Percentiles rank a stretch among this genome's conserved stretches.
phyloP scores from a whole-genome alignment of 2,797 vertebrate species.

The Falco peregrinus region DNA sequence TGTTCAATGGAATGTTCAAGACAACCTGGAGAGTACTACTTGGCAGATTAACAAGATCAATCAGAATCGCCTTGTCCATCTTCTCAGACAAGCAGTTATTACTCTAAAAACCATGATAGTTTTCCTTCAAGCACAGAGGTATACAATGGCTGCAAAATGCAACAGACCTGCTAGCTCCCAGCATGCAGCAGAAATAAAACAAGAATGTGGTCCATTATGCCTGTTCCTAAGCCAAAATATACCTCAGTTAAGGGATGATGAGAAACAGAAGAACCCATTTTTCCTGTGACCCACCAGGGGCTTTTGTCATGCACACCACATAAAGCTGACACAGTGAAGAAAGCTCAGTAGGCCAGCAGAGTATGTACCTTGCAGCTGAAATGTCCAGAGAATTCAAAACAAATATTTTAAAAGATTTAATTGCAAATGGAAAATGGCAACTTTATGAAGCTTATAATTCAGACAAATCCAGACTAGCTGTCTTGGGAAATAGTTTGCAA shows the following conservation, averaged over 20 bases:
- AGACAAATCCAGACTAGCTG: not conserved
- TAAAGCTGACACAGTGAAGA: not conserved
- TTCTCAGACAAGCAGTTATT: not conserved
- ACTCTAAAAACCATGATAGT: not conserved
- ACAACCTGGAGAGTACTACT: not conserved
- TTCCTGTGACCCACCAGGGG: not conserved
- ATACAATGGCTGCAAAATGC: not conserved
- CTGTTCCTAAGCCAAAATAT: not conserved
- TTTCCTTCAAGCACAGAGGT: not conserved
- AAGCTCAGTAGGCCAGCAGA: not conserved
- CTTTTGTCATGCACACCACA: not conserved
- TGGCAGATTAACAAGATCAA: not conserved
- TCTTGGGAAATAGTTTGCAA: not conserved
- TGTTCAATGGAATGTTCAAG: not conserved
- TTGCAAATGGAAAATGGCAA: not conserved
- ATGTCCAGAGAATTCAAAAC: not conserved
- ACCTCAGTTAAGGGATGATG: not conserved
- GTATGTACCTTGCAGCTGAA: not conserved
- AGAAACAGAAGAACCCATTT: not conserved
- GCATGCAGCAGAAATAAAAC: not conserved
- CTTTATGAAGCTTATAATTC: conserved; percentile 13
- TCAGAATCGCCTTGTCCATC: not conserved
- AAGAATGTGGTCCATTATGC: not conserved
- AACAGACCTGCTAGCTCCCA: not conserved
- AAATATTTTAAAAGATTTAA: not conserved